Evolutionary conservation across 1,140 invertebrate genomes (phyloP).

Genomic region (Heliothis virescens): DNA sequence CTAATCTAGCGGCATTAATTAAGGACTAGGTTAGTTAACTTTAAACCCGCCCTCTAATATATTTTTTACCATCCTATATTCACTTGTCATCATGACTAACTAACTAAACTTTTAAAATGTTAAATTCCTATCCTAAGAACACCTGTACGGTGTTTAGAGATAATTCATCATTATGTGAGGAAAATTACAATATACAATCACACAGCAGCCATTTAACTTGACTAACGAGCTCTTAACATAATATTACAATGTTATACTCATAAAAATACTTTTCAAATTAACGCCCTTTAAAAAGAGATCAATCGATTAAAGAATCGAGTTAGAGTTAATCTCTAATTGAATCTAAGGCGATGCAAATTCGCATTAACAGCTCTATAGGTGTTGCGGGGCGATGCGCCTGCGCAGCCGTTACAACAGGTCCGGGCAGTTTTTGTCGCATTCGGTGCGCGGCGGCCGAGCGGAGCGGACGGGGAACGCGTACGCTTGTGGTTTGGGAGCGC

Average conservation of each 20-base stretch:
- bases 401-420: slow-evolving; percentile 68
- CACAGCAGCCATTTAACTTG: slow-evolving; percentile 6
- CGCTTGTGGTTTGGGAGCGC: slow-evolving; percentile 38
- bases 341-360: slow-evolving; percentile 49
- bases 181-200: slow-evolving; percentile 5
- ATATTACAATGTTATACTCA: background rate
- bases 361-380: slow-evolving; percentile 53
- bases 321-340: slow-evolving; percentile 43
- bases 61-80: background rate
- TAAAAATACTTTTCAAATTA: slow-evolving; percentile 38
- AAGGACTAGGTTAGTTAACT: too few relatives aligned
- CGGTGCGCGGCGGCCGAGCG: slow-evolving; percentile 36
- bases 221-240: slow-evolving; percentile 16
- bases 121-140: background rate
- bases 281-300: slow-evolving; percentile 27
- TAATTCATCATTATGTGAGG: slow-evolving; percentile 5
- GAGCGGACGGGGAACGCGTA: slow-evolving; percentile 40
- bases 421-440: slow-evolving; percentile 65
- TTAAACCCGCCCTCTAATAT: too few relatives aligned
- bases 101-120: background rate
- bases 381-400: slow-evolving; percentile 52
- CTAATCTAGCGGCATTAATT: too few relatives aligned
- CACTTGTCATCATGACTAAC: background rate
- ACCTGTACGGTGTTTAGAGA: slow-evolving; percentile 9
- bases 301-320: slow-evolving; percentile 24